These are phyloP conservation scores for Andrena haemorrhoa DNA, from an alignment of 2,888 invertebrate species.

Conservation along the genomic window DNA sequence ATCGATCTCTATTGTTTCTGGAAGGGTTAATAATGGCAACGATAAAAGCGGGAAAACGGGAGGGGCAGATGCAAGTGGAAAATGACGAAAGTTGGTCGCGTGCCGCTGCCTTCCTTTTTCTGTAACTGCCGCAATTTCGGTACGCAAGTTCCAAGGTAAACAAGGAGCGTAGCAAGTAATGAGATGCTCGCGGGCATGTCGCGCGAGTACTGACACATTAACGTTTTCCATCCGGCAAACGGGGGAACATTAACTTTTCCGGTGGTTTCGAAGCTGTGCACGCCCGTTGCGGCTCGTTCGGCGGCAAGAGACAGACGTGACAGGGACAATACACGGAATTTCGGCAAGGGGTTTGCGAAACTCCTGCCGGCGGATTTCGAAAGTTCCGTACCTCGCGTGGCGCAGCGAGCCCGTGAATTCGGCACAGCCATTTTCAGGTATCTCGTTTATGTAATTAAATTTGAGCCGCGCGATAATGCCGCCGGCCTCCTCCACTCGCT, in stretches of 20 bases:
- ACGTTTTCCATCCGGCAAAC: constrained; percentile 51
- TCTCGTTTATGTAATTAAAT: constrained; percentile 38
- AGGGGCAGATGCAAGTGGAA: not conserved
- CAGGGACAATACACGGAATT: constrained; percentile 36
- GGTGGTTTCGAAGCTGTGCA: constrained; percentile 30
- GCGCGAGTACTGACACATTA: constrained; percentile 46
- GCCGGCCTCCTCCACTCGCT: not conserved
- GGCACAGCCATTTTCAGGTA: constrained; percentile 9
- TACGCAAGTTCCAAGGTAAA: constrained; percentile 44
- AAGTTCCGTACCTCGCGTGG: constrained; percentile 45
- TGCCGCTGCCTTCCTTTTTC: constrained; percentile 1
- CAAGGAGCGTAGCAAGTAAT: constrained; percentile 47
- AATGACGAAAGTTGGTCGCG: constrained; percentile 6
- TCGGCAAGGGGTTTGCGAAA: constrained; percentile 17
- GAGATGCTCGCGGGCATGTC: constrained; percentile 59
- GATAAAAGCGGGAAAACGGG: not conserved
- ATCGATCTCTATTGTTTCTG: not conserved
- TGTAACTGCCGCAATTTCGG: constrained; percentile 42
- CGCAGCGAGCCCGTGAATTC: not conserved
- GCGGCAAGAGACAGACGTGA: constrained; percentile 24
- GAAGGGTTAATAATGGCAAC: not conserved
- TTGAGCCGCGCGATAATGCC: constrained; percentile 10
- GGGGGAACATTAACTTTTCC: constrained; percentile 65
- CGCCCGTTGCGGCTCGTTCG: constrained; percentile 33
- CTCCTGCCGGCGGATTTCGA: constrained; percentile 49